These are phyloP conservation scores for Chrysopilus asiliformis DNA, from an alignment of 2,888 invertebrate species.

Conservation along the genomic window DNA sequence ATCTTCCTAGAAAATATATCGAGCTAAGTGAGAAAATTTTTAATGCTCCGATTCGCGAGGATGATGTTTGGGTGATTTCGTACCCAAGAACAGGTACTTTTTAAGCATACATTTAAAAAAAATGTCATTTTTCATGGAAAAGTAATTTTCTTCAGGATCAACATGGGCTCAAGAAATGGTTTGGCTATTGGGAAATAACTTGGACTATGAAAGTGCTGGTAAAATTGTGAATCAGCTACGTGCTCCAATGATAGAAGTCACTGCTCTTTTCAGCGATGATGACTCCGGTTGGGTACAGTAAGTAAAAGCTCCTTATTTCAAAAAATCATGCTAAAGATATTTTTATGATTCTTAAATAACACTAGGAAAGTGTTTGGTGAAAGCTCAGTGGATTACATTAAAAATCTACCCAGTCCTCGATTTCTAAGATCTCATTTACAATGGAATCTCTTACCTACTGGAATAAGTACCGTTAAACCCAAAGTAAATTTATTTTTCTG, in stretches of 20 bases:
- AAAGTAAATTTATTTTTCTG: constrained; percentile 50
- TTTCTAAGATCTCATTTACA: constrained; percentile 66
- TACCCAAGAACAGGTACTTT: constrained; percentile 74
- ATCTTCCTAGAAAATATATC: constrained; percentile 55
- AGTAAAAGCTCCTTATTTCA: too few species aligned
- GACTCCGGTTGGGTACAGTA: constrained; percentile 46
- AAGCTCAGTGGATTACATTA: constrained; percentile 60
- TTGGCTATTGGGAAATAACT: constrained; percentile 71
- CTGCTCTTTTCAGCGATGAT: constrained; percentile 47
- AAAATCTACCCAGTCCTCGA: constrained; percentile 52
- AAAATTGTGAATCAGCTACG: constrained; percentile 39
- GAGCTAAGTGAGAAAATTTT: constrained; percentile 55
- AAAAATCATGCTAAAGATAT: too few species aligned
- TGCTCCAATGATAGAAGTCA: constrained; percentile 62
- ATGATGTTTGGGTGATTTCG: constrained; percentile 77
- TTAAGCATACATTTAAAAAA: constrained; percentile 7
- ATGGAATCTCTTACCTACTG: constrained; percentile 53
- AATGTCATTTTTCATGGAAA: neutral
- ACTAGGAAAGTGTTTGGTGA: constrained; percentile 39
- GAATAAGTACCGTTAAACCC: constrained; percentile 49
- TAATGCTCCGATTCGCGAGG: constrained; percentile 54
- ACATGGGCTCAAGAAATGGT: constrained; percentile 92
- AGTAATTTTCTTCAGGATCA: constrained; percentile 45
- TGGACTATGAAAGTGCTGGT: constrained; percentile 63
- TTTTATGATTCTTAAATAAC: too few species aligned